Conservation (phyloP, 2,888 invertebrate genomes). For the Cepaea hortensis region DNA sequence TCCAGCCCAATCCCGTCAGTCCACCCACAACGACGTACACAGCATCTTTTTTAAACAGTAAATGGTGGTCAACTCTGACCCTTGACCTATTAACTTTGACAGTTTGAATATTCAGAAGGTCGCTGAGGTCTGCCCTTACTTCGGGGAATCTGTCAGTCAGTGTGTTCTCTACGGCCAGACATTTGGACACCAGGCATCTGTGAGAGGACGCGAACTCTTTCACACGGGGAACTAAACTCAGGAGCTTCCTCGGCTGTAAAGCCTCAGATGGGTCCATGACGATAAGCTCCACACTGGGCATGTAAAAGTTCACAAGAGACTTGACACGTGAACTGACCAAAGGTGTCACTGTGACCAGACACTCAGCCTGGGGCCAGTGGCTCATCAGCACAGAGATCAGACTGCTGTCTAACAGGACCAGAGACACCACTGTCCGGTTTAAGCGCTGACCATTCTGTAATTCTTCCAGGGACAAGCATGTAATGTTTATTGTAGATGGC, state of each 20-base stretch:
- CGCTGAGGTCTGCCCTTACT: conserved; percentile 28
- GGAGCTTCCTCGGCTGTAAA: conserved; percentile 22
- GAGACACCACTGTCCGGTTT: too few species aligned
- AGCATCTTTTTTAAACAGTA: too few species aligned
- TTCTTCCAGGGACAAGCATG: neutral
- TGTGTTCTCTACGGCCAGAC: neutral
- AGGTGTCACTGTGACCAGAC: neutral
- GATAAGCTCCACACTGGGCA: too few species aligned
- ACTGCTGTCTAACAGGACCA: neutral
- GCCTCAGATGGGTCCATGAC: too few species aligned
- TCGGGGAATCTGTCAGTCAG: neutral
- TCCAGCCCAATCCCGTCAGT: too few species aligned
- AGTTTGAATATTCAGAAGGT: conserved; percentile 29
- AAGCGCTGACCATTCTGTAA: too few species aligned
- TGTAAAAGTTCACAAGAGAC: neutral
- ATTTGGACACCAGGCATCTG: too few species aligned
- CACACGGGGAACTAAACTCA: conserved; percentile 14
- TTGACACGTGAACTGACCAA: neutral
- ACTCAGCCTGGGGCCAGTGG: neutral
- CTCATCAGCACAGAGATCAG: conserved; percentile 20
- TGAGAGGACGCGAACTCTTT: conserved; percentile 30
- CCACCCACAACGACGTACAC: too few species aligned
- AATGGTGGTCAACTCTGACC: too few species aligned
- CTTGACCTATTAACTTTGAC: too few species aligned
- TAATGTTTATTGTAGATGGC: neutral